phyloP scores from a whole-genome alignment of 2,888 invertebrate genomes.

The Auanema freiburgensis region DNA sequence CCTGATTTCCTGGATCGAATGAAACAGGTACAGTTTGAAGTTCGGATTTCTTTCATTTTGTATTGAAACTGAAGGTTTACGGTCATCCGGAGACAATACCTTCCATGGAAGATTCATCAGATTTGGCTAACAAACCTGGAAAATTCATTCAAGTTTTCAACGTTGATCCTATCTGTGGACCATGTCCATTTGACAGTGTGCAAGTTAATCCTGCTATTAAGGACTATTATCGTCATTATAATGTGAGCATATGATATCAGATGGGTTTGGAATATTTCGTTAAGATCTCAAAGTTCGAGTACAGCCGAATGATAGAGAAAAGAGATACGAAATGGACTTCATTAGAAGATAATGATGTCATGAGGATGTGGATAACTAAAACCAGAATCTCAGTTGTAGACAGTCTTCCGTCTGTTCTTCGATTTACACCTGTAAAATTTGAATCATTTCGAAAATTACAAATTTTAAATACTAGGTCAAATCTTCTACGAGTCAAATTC shows the following conservation, averaged over 20 bases:
- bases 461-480: neutral
- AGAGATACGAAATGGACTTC: slow-evolving; percentile 54
- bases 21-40: slow-evolving; percentile 21
- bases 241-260: slow-evolving; percentile 27
- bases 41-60: neutral
- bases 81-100: slow-evolving; percentile 35
- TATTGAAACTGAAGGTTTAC: slow-evolving; percentile 27
- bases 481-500: slow-evolving; percentile 9
- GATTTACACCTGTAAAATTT: slow-evolving; percentile 21
- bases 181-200: slow-evolving; percentile 26
- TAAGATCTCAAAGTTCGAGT: slow-evolving; percentile 50
- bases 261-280: neutral
- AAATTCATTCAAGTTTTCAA: slow-evolving; percentile 40
- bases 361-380: slow-evolving; percentile 48
- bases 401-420: slow-evolving; percentile 31
- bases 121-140: slow-evolving; percentile 27
- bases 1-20: slow-evolving; percentile 50
- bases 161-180: slow-evolving; percentile 33
- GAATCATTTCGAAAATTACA: neutral
- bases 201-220: slow-evolving; percentile 46
- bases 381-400: slow-evolving; percentile 21
- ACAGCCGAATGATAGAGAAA: slow-evolving; percentile 38
- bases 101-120: slow-evolving; percentile 37
- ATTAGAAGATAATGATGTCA: slow-evolving; percentile 44
- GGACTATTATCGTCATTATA: slow-evolving; percentile 57